phyloP scores from a whole-genome alignment of 2,888 invertebrate genomes.

The Hedya salicella region DNA sequence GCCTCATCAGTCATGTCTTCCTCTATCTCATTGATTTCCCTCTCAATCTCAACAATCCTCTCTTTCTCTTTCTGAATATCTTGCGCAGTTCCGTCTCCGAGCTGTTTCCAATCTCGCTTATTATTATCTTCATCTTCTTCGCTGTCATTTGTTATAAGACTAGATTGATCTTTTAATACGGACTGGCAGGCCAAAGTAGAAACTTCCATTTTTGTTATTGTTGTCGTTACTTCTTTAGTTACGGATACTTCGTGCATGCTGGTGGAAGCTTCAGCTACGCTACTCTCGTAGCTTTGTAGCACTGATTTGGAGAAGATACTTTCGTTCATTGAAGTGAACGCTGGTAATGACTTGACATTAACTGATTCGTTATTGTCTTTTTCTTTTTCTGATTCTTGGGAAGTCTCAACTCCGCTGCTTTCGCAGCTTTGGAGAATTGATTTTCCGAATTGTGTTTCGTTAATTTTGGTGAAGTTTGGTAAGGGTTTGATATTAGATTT shows the following conservation, averaged over 20 bases:
- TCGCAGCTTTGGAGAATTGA: slow-evolving; percentile 36
- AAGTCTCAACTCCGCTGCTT: slow-evolving; percentile 19
- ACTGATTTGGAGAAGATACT: slow-evolving; percentile 67
- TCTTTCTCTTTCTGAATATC: slow-evolving; percentile 73
- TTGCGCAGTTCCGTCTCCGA: slow-evolving; percentile 51
- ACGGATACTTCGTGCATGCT: slow-evolving; percentile 51
- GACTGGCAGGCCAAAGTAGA: slow-evolving; percentile 42
- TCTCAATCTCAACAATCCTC: slow-evolving; percentile 73
- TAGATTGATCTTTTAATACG: slow-evolving; percentile 59
- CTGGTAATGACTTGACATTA: slow-evolving; percentile 52
- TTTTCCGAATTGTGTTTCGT: slow-evolving; percentile 38
- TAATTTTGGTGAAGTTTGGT: slow-evolving; percentile 30
- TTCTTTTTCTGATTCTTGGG: slow-evolving; percentile 27
- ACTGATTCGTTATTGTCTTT: slow-evolving; percentile 27
- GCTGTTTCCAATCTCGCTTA: slow-evolving; percentile 46
- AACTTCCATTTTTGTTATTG: slow-evolving; percentile 22
- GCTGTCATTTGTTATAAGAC: slow-evolving; percentile 75
- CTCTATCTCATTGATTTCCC: slow-evolving; percentile 78
- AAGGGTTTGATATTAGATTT: slow-evolving; percentile 51
- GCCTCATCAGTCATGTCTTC: slow-evolving; percentile 68
- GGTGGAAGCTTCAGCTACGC: slow-evolving; percentile 57
- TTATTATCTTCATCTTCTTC: slow-evolving; percentile 61
- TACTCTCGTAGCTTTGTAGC: slow-evolving; percentile 70
- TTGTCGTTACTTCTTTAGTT: slow-evolving; percentile 22
- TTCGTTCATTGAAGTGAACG: slow-evolving; percentile 66